Percentiles rank a stretch among this genome's conserved stretches.
Evolutionary conservation across 2,113 vertebrate genomes (phyloP).

Genomic region (Dromas ardeola): DNA sequence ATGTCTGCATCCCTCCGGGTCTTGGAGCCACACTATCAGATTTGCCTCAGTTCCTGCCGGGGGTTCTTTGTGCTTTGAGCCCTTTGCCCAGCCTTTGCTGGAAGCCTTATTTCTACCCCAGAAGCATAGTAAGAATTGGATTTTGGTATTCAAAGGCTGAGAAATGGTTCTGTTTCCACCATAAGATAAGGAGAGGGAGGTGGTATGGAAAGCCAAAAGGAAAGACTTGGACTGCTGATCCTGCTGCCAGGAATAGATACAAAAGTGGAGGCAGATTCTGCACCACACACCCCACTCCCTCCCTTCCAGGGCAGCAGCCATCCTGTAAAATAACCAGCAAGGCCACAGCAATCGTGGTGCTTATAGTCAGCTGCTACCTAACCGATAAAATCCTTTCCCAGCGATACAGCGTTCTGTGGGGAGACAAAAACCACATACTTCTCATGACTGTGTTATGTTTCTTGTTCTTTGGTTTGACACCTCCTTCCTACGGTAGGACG

Average conservation of each 20-base stretch:
- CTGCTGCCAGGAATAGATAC: background rate
- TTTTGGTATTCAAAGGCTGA: background rate
- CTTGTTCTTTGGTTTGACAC: background rate
- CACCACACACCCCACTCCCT: background rate
- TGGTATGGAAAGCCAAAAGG: background rate
- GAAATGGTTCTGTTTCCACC: background rate
- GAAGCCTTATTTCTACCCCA: background rate
- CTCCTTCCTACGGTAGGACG: background rate
- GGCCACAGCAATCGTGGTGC: background rate
- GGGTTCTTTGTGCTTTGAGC: background rate
- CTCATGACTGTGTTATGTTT: background rate
- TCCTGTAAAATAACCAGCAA: background rate
- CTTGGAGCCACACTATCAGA: background rate
- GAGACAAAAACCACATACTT: background rate
- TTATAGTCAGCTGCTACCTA: background rate
- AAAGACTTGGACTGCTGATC: background rate
- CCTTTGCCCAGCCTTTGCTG: background rate
- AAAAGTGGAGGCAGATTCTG: background rate
- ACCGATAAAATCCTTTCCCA: background rate
- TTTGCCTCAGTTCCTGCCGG: fast-evolving
- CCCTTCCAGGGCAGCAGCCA: background rate
- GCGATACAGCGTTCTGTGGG: background rate
- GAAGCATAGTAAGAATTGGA: background rate
- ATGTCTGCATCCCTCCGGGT: fast-evolving
- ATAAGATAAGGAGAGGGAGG: background rate